phyloP scores from a whole-genome alignment of 2,797 vertebrate genomes.

The Thamnophis elegans region DNA sequence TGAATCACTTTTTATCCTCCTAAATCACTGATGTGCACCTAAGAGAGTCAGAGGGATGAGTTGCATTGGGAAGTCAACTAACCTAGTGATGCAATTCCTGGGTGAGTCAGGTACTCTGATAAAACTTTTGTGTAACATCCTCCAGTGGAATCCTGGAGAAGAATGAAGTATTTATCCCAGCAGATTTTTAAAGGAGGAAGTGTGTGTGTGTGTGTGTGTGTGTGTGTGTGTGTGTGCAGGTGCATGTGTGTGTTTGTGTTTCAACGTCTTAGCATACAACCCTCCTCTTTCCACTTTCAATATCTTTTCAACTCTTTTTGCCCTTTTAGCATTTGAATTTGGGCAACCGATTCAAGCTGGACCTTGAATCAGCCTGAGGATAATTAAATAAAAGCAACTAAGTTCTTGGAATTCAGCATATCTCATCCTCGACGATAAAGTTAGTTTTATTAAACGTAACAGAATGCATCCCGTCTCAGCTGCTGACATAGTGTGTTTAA shows the following conservation, averaged over 20 bases:
- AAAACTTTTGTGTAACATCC: constrained; percentile 32
- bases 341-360: neutral
- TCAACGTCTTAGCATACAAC: neutral
- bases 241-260: neutral
- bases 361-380: neutral
- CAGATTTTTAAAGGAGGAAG: constrained; percentile 6
- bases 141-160: constrained; percentile 14
- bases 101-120: constrained; percentile 33
- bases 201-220: neutral
- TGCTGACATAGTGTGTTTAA: neutral
- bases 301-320: neutral
- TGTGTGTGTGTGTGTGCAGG: neutral
- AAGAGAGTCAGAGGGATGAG: constrained; percentile 20
- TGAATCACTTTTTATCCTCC: constrained; percentile 54
- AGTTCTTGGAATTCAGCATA: neutral
- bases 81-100: constrained; percentile 33
- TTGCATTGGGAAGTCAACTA: constrained; percentile 30
- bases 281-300: neutral
- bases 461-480: neutral
- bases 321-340: neutral
- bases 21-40: constrained; percentile 49
- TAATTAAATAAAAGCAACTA: neutral
- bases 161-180: neutral
- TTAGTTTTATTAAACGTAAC: neutral
- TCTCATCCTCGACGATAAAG: neutral